Evolutionary conservation across 2,888 invertebrate genomes (phyloP).

Genomic region (Acanthosepion lycidas): DNA sequence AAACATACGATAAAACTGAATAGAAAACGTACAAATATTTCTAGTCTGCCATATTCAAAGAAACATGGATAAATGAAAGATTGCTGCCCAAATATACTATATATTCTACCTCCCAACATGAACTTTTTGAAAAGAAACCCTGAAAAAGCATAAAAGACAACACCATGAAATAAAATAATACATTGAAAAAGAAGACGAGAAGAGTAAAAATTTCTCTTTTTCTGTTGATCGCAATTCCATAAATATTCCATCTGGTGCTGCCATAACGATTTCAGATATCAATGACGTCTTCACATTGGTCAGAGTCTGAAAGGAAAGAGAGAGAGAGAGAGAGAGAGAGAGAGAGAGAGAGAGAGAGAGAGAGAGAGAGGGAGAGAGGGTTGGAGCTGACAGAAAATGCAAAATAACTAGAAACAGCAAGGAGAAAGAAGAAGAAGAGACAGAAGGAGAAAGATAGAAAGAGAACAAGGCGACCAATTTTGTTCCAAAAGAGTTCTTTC

Average conservation of each 20-base stretch:
- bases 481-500: not conserved
- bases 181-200: not conserved
- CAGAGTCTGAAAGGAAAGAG: not conserved
- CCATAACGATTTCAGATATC: not conserved
- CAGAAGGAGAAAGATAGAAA: not conserved
- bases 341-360: not conserved
- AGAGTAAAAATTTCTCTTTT: not conserved
- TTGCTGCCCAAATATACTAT: too few relatives aligned
- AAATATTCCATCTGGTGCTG: not conserved
- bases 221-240: slow-evolving; percentile 11
- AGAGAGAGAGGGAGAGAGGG: not conserved
- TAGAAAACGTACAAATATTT: too few relatives aligned
- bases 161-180: not conserved
- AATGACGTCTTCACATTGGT: not conserved
- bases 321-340: not conserved
- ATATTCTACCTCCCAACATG: not conserved
- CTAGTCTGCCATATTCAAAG: too few relatives aligned
- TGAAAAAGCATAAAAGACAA: not conserved
- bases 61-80: too few relatives aligned
- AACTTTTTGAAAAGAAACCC: not conserved
- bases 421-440: not conserved
- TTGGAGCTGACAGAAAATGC: not conserved
- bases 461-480: not conserved
- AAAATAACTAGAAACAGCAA: not conserved
- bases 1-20: too few relatives aligned